These are phyloP conservation scores for Petrocephalus schoutedeni DNA, from an alignment of 2,797 vertebrate genomes.

Conservation along the genomic window DNA sequence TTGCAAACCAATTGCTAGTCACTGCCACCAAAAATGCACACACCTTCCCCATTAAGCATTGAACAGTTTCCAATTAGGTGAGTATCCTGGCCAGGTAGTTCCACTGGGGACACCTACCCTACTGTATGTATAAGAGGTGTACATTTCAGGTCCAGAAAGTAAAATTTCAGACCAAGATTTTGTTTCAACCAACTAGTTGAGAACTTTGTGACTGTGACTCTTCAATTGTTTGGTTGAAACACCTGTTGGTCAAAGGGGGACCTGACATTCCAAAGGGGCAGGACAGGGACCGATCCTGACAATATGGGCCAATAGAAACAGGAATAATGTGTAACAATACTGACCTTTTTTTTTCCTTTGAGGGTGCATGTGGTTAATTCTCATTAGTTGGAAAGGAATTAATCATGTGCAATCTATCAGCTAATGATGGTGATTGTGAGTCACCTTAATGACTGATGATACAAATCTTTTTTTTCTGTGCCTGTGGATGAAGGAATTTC, in stretches of 20 bases:
- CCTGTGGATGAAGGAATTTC: background rate
- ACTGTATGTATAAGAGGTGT: background rate
- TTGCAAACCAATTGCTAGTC: background rate
- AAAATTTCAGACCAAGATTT: no score
- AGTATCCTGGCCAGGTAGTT: background rate
- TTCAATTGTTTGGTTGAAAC: background rate
- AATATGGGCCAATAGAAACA: background rate
- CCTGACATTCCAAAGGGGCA: background rate
- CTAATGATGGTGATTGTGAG: constrained; percentile 4
- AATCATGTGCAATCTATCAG: constrained; percentile 20
- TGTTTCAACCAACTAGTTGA: no score
- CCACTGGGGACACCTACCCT: background rate
- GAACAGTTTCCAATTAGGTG: background rate
- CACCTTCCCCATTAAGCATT: background rate
- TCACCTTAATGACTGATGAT: background rate
- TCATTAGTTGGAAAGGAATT: constrained; percentile 5
- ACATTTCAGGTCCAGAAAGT: no score
- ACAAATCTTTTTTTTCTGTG: background rate
- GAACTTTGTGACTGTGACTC: no score
- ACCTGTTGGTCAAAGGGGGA: background rate
- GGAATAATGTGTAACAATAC: background rate
- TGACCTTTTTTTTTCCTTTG: background rate
- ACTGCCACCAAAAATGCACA: background rate
- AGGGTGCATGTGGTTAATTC: constrained; percentile 5
- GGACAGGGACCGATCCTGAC: background rate